Evolutionary conservation across 1,140 invertebrate genomes (phyloP), one percentile per base, ranked within the genome.

Genomic region (Orchestia grillus): DNA sequence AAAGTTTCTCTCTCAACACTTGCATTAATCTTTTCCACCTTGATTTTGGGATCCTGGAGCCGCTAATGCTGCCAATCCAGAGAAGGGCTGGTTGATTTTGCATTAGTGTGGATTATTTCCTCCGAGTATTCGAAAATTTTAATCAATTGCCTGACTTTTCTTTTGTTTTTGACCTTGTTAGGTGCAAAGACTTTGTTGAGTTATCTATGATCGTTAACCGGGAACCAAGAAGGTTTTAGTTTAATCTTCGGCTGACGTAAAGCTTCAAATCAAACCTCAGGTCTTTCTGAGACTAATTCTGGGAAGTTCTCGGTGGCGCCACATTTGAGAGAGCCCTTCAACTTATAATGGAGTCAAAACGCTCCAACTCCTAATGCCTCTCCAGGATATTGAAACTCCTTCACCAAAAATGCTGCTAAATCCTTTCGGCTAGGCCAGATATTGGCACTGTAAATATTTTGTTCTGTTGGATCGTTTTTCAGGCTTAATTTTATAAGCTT

Each of bases 301-400:
- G 43, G 15, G 88, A 44, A 90, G 88, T 90, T 90, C 88, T 90
- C 88, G 88, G 88, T 28, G 36, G 11, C 42, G 41, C 88, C n/a
- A 11, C 88, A 41, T 42, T 44, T 19, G 41, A 42, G 88, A 42
- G 88, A 90, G 88, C 88, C 43, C 88, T 44, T 90, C 88, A 90
- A 90, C 88, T 90, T 90, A 90, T 90, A 90, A 90, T 90, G 88
- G 88, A 90, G 88, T 90, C 43, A 90, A 90, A 90, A 90, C 43
- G 88, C 88, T 90, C 88, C 41, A 90, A 90, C 88, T 90, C 88
- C 88, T 90, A 90, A 42, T 90, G 88, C 88, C 88, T 90, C 88
- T 90, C 88, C 4, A 90, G 88, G 88, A 90, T 90, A 90, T 90
- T 90, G 88, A 90, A 90, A 90, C 88, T 90, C 88, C 88, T 90